These are phyloP conservation scores for Acleris holmiana DNA, from an alignment of 2,888 invertebrate species.

Conservation along the genomic window DNA sequence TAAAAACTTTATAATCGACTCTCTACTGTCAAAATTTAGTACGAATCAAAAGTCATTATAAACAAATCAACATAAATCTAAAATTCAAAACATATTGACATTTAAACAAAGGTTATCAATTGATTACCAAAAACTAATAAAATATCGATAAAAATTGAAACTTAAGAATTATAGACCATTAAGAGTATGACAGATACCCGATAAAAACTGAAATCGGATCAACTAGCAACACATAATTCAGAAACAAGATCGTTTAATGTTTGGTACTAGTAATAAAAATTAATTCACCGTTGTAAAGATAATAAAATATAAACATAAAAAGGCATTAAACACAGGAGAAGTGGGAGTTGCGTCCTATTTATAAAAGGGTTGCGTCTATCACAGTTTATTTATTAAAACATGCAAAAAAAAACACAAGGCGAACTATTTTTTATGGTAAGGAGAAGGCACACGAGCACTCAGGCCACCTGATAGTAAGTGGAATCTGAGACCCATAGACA, in stretches of 20 bases:
- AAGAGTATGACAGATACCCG: conserved; percentile 20
- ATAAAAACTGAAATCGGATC: conserved; percentile 28
- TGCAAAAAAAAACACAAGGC: too few species aligned
- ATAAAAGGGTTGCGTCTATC: conserved; percentile 5
- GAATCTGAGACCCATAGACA: too few species aligned
- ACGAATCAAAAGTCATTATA: too few species aligned
- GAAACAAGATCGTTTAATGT: conserved; percentile 15
- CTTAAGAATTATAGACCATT: conserved; percentile 9
- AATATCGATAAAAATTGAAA: conserved; percentile 14
- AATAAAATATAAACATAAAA: conserved; percentile 24
- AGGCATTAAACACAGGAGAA: conserved; percentile 11
- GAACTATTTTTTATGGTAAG: too few species aligned
- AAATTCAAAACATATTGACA: background rate
- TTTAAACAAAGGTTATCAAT: background rate
- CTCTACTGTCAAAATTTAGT: too few species aligned
- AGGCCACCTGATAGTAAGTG: too few species aligned
- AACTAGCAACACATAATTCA: conserved; percentile 10
- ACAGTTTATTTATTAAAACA: background rate
- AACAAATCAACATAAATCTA: too few species aligned
- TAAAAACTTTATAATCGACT: too few species aligned
- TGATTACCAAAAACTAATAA: background rate
- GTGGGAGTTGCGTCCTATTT: background rate
- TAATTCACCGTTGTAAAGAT: conserved; percentile 51
- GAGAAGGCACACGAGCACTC: too few species aligned
- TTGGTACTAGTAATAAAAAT: conserved; percentile 60